Evolutionary conservation across 2,888 invertebrate genomes (phyloP).

Genomic region (Opisthograptis luteolata): DNA sequence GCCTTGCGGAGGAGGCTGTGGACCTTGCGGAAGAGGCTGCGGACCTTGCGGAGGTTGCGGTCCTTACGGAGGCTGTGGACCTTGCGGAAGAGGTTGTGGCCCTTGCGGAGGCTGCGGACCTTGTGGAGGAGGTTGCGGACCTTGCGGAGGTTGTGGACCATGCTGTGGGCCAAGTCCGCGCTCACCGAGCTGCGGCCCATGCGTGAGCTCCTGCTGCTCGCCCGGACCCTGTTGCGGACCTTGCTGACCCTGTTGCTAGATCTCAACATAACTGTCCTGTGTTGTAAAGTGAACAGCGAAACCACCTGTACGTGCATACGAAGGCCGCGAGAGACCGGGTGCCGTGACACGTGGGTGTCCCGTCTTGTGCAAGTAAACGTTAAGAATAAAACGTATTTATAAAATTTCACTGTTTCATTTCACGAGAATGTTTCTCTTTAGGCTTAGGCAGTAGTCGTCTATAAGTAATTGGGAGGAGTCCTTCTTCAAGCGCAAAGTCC

Average conservation of each 20-base stretch:
- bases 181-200: conserved; percentile 26
- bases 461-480: too few species aligned
- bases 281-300: conserved; percentile 5
- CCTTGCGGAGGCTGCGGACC: too few species aligned
- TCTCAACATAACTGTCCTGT: conserved; percentile 16
- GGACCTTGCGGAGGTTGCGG: conserved; percentile 28
- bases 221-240: conserved; percentile 21
- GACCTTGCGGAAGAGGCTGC: too few species aligned
- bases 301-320: conserved; percentile 7
- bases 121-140: conserved; percentile 31
- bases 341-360: conserved; percentile 30
- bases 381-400: conserved; percentile 42
- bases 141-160: conserved; percentile 21
- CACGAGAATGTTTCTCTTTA: too few species aligned
- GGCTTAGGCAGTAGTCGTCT: too few species aligned
- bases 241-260: conserved; percentile 27
- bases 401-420: too few species aligned
- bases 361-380: conserved; percentile 34
- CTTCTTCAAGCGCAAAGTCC: too few species aligned
- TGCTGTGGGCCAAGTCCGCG: conserved; percentile 15
- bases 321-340: conserved; percentile 3
- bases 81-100: conserved; percentile 27
- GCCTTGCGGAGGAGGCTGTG: too few species aligned
- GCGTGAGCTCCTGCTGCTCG: background rate
- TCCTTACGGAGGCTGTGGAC: conserved; percentile 11